These are phyloP conservation scores for Scopus umbretta DNA, from an alignment of 2,113 vertebrate genomes.

Conservation along the genomic window DNA sequence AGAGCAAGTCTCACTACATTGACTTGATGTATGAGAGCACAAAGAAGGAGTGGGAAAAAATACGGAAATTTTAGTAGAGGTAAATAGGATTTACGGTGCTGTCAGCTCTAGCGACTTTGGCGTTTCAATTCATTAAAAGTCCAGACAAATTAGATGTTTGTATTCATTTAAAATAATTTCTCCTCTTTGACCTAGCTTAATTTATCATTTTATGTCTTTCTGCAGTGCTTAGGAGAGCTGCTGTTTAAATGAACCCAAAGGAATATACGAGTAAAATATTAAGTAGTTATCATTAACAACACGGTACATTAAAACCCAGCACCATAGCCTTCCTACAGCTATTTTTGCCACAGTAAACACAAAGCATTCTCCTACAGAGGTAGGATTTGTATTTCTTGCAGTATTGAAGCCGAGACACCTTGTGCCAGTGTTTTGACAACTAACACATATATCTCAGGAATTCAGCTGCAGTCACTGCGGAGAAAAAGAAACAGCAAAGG, in stretches of 20 bases:
- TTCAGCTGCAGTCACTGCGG: background rate
- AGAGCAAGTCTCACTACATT: background rate
- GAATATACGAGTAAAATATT: constrained; percentile 22
- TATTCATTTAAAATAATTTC: constrained; percentile 45
- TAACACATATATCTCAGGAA: background rate
- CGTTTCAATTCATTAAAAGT: constrained; percentile 43
- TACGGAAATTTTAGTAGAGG: constrained; percentile 2
- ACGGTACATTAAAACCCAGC: background rate
- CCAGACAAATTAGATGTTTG: constrained; percentile 47
- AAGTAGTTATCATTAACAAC: constrained; percentile 2
- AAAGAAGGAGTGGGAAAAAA: background rate
- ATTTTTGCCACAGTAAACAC: background rate
- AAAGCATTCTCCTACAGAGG: background rate
- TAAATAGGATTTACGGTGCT: constrained; percentile 46
- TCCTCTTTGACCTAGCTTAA: constrained; percentile 42
- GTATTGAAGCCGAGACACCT: background rate
- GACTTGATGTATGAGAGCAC: constrained; percentile 20
- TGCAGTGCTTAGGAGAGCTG: background rate
- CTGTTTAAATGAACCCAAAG: background rate
- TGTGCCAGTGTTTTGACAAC: background rate
- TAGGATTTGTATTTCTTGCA: background rate
- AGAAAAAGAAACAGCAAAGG: background rate
- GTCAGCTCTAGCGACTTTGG: background rate
- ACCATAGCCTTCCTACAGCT: background rate
- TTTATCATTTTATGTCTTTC: constrained; percentile 34